Evolutionary conservation across 2,113 vertebrate species (phyloP), one percentile per base, ranked within the genome.

Genomic region (Pseudonaja textilis): DNA sequence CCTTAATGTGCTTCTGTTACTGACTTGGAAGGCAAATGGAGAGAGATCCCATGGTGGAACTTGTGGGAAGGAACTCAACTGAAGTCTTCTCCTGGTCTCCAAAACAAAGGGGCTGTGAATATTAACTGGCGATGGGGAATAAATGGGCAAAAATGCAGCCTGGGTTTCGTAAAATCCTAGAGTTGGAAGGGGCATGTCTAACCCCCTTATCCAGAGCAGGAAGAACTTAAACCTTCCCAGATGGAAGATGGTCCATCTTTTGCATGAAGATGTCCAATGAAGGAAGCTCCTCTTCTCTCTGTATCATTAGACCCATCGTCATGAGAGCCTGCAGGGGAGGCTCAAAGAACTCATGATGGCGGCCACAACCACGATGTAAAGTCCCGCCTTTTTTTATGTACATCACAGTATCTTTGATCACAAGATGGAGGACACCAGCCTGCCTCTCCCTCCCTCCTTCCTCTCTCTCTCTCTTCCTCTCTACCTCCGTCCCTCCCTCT

Each of bases 41-140:
- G 34, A 25, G 39, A 23, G 42, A n/a, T 81, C 26, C 93, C 91
- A 55, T 0, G 0, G 90, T 93, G 91, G 74, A 3, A 88, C 69
- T 14, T 23, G 26, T 9, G 94, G 91, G 64, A 94, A 39, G 16
- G 47, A 26, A 34, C 89, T 95, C 94, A 93, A 93, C 14, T 54
- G 89, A 95, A 92, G 91, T 92, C 89, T 39, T n/a, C 52, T 47
- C 85, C 2, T 88, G 34, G 14, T 9, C 69, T 56, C 18, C 18
- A 47, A 87, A 90, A 87, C 89, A 87, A 87, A n/a, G n/a, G 23
- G 1, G 54, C 29, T 8, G 42, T 34, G 42, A 69, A 25, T 47
- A 64, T 89, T 59, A 45, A 22, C 47, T 88, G 25, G 56, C 25
- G 56, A 59, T 5, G 50, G 39, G 29, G 4, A 20, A 47, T 9